phyloP scores from a whole-genome alignment of 2,888 invertebrate genomes.

The Drosophila mulleri region DNA sequence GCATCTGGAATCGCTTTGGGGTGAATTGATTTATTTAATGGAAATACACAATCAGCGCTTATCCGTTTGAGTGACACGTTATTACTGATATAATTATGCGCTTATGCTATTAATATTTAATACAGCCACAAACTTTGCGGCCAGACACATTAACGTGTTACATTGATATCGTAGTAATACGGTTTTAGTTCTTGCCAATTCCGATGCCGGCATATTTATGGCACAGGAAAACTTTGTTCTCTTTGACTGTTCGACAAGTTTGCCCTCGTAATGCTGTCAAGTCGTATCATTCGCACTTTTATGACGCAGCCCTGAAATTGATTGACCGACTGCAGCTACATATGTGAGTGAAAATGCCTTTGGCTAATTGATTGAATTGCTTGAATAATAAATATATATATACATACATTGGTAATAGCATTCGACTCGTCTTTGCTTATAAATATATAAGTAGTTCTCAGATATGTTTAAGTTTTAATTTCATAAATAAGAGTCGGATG shows the following conservation, averaged over 20 bases:
- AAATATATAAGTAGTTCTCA: neutral
- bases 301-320: constrained; percentile 40
- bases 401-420: constrained; percentile 4
- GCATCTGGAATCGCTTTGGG: neutral
- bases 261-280: constrained; percentile 50
- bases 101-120: constrained; percentile 59
- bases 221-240: constrained; percentile 5
- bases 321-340: constrained; percentile 47
- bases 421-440: neutral
- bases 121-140: constrained; percentile 43
- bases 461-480: neutral
- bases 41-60: neutral
- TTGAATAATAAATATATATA: constrained; percentile 11
- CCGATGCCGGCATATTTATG: neutral
- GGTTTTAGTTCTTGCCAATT: constrained; percentile 1
- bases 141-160: constrained; percentile 53
- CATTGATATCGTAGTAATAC: constrained; percentile 51
- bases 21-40: constrained; percentile 16
- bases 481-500: neutral
- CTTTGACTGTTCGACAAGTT: constrained; percentile 40
- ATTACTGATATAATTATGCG: constrained; percentile 31
- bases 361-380: constrained; percentile 62
- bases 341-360: constrained; percentile 40
- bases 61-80: constrained; percentile 28
- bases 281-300: constrained; percentile 23